Evolutionary conservation across 2,797 vertebrate species (phyloP).

Genomic region (Sphenopsis melanotis): DNA sequence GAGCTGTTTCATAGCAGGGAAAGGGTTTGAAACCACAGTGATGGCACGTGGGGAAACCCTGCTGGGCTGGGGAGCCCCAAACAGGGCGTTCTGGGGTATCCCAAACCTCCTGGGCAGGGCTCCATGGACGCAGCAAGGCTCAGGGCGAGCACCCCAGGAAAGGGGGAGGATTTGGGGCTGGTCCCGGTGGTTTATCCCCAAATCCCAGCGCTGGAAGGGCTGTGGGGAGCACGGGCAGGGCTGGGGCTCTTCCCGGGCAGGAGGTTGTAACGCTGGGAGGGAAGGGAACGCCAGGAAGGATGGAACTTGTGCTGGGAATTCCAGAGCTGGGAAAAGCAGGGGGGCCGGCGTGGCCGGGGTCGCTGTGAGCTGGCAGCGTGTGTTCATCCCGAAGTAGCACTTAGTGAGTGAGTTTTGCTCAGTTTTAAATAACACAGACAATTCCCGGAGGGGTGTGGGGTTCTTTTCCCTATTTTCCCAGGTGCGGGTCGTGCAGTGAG

Average conservation of each 20-base stretch:
- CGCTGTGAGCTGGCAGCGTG: neutral
- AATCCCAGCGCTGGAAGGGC: neutral
- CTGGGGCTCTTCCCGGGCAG: neutral
- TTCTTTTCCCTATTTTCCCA: neutral
- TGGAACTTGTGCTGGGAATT: neutral
- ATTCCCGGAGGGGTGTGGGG: neutral
- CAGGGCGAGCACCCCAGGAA: neutral
- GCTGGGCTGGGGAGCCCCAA: neutral
- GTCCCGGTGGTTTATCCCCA: neutral
- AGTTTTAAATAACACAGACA: neutral
- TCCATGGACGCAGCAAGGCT: neutral
- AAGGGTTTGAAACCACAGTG: neutral
- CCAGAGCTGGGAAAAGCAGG: neutral
- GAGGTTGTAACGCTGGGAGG: neutral
- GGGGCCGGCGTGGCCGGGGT: neutral
- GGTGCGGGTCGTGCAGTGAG: neutral
- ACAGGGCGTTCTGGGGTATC: rapidly evolving
- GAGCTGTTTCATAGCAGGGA: neutral
- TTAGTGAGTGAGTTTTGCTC: constrained; percentile 49
- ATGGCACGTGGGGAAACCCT: neutral
- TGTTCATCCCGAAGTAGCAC: constrained; percentile 50
- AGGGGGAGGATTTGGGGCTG: rapidly evolving
- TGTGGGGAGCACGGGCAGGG: neutral
- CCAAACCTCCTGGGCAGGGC: neutral
- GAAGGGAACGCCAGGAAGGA: neutral